Evolutionary conservation across 2,797 vertebrate species (phyloP), one percentile per base, ranked within the genome.

Genomic region (Bradypodion pumilum): DNA sequence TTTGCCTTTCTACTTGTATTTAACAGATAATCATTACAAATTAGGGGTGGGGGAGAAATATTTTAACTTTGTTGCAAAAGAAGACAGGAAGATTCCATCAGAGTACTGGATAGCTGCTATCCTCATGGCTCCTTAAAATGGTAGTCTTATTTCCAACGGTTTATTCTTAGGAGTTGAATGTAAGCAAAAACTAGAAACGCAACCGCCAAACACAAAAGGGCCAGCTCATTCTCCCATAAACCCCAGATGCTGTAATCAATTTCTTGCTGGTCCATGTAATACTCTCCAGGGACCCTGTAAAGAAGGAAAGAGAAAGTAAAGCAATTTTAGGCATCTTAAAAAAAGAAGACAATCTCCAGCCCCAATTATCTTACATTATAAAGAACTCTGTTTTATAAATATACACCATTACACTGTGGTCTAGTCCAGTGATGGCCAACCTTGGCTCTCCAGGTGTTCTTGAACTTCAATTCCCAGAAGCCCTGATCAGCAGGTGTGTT

Each of bases 181-280:
- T 97, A 97, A 77, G 96, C 80, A 87, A 97, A 87, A 3, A 76
- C 15, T 94, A 97, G 94, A 86, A 95, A 97, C 79, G 91, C 70
- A 60, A 86, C 1, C 13, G 88, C 88, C 74, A 97, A 96, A 83
- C 95, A 94, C 84, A 96, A n/a, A 85, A 97, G 95, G 75, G 97
- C 97, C 90, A 97, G 93, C 40, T 95, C 77, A 72, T 97, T 97
- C 94, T 96, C 94, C 97, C 97, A 97, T 92, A 96, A 97, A 19
- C 96, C 97, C 97, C 97, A 97, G 1, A 10, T 8, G 2, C 96
- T 97, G 93, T 96, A 96, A 93, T 97, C 93, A 3, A 97, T 92
- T 21, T 49, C 89, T 90, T 95, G 94, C 4, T 5, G 6, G 0
- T 79, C 1, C 89, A 97, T 93, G 85, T 94, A 95, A 42, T 66